Conservation (phyloP, 2,797 vertebrate species). For the Poliocrania exsul region DNA sequence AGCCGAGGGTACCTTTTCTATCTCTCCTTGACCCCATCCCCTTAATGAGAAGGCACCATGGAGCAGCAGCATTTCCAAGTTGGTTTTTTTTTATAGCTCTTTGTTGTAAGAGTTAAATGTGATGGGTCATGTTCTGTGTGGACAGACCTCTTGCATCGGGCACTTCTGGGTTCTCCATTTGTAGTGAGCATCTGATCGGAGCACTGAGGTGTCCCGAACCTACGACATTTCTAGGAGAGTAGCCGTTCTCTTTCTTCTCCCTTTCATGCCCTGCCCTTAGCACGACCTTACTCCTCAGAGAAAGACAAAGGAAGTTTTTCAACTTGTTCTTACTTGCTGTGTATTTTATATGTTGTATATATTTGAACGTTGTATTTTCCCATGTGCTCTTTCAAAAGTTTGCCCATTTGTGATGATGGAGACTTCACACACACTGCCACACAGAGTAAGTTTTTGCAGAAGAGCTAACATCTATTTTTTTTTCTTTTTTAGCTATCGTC, state of each 20-base stretch:
- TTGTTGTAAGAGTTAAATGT: neutral
- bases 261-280: neutral
- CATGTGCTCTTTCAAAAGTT: neutral
- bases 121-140: neutral
- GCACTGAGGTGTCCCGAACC: neutral
- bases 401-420: neutral
- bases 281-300: neutral
- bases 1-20: neutral
- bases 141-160: neutral
- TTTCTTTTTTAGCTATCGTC: constrained; percentile 53
- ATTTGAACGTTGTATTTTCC: neutral
- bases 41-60: neutral
- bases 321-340: neutral
- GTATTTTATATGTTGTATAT: neutral
- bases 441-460: neutral
- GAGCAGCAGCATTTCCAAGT: neutral
- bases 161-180: neutral
- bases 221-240: neutral
- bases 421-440: neutral
- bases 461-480: neutral
- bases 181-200: neutral
- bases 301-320: neutral
- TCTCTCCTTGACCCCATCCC: constrained; percentile 1
- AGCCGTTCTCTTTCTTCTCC: neutral
- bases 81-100: neutral